phyloP scores from a whole-genome alignment of 2,888 invertebrate species.

The Parasteatoda lunata region DNA sequence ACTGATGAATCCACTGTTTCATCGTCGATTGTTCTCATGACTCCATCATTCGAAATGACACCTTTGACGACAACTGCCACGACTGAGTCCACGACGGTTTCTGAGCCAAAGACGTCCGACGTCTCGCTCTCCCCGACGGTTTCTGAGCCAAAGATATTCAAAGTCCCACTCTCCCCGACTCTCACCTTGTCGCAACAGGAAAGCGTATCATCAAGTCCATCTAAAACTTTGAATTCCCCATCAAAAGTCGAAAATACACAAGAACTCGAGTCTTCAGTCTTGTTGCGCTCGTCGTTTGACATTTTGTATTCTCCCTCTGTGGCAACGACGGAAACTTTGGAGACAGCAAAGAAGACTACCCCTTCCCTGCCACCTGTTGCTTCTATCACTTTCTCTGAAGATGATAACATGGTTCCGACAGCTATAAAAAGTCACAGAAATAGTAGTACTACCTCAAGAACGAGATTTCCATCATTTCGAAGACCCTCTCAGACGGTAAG shows the following conservation, averaged over 20 bases:
- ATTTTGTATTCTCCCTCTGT: not conserved
- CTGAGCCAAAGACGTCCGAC: not conserved
- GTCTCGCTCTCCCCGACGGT: too few species aligned
- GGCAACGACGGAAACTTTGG: conserved; percentile 50
- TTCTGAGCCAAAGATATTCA: too few species aligned
- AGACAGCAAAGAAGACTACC: conserved; percentile 22
- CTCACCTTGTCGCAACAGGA: not conserved
- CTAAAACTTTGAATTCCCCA: conserved; percentile 6
- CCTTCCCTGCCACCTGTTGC: not conserved
- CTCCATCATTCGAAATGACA: not conserved
- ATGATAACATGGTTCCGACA: conserved; percentile 40
- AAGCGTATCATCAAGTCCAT: not conserved
- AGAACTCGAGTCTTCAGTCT: conserved; percentile 1
- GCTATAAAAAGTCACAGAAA: conserved; percentile 27
- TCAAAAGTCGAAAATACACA: not conserved
- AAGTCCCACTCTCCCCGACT: not conserved
- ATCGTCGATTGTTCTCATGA: not conserved
- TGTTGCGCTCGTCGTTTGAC: not conserved
- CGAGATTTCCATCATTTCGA: conserved; percentile 45
- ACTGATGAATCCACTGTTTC: not conserved
- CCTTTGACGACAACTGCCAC: not conserved
- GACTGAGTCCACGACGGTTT: not conserved
- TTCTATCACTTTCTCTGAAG: conserved; percentile 27
- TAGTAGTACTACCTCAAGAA: conserved; percentile 31
- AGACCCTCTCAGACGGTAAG: conserved; percentile 65